Evolutionary conservation across 2,113 vertebrate species (phyloP).

Genomic region (Phalacrocorax carbo): DNA sequence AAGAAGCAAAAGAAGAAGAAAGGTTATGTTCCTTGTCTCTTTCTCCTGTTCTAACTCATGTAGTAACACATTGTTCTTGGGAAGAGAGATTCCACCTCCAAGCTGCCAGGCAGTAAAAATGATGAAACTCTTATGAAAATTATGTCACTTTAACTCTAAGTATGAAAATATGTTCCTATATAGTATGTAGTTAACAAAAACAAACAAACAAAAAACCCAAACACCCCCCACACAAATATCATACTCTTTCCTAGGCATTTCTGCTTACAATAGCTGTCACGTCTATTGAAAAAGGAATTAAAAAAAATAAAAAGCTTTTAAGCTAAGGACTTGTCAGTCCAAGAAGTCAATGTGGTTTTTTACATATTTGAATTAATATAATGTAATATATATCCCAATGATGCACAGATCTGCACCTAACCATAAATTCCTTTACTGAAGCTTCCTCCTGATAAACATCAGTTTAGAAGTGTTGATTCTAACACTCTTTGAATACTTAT

Average conservation of each 20-base stretch:
- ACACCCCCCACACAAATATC: fast-evolving
- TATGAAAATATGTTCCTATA: neutral
- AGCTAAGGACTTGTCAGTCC: neutral
- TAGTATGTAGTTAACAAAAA: neutral
- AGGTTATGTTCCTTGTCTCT: neutral
- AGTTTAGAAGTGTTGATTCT: neutral
- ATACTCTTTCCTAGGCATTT: neutral
- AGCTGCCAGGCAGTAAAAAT: neutral
- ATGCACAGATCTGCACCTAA: neutral
- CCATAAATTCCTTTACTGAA: neutral
- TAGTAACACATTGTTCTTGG: neutral
- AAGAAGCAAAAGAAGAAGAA: neutral
- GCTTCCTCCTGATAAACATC: neutral
- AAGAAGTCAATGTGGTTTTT: neutral
- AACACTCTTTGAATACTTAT: neutral
- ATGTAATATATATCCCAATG: neutral
- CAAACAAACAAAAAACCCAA: fast-evolving
- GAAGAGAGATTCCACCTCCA: neutral
- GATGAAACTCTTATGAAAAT: neutral
- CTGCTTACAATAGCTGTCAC: neutral
- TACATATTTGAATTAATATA: neutral
- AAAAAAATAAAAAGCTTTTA: neutral
- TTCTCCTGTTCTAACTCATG: neutral
- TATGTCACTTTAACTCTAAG: neutral
- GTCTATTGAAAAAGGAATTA: fast-evolving